phyloP scores from a whole-genome alignment of 92 coral and sea anemone genomes.

The Muricea muricata region DNA sequence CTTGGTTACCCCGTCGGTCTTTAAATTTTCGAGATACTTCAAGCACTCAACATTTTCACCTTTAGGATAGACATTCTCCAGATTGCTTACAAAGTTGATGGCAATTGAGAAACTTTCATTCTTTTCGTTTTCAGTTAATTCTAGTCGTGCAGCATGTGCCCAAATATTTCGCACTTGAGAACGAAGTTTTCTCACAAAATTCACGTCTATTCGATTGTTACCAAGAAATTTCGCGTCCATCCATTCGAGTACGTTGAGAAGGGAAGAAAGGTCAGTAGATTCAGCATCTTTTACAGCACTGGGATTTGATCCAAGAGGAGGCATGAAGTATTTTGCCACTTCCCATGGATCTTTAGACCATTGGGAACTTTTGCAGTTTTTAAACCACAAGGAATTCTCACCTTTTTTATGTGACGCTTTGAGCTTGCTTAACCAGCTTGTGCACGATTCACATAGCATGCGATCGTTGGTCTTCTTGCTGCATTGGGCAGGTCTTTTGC shows the following conservation, averaged over 20 bases:
- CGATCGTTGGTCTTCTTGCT: neutral
- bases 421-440: neutral
- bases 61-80: too few species aligned
- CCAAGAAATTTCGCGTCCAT: too few species aligned
- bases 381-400: neutral
- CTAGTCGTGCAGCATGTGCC: too few species aligned
- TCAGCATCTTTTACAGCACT: conserved; percentile 39
- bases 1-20: too few species aligned
- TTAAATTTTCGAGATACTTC: too few species aligned
- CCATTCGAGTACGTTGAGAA: neutral
- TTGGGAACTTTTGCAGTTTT: neutral
- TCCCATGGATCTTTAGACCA: conserved; percentile 40
- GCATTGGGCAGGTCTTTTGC: neutral
- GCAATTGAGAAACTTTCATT: too few species aligned
- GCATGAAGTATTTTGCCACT: conserved; percentile 52
- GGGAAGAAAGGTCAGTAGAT: neutral
- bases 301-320: conserved; percentile 38
- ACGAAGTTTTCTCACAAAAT: too few species aligned
- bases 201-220: too few species aligned
- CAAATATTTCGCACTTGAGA: too few species aligned
- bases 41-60: too few species aligned
- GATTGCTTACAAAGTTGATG: too few species aligned
- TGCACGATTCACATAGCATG: neutral
- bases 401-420: neutral
- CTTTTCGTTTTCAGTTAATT: too few species aligned